Evolutionary conservation across 2,888 invertebrate species (phyloP).

Genomic region (Limnephilus lunatus): DNA sequence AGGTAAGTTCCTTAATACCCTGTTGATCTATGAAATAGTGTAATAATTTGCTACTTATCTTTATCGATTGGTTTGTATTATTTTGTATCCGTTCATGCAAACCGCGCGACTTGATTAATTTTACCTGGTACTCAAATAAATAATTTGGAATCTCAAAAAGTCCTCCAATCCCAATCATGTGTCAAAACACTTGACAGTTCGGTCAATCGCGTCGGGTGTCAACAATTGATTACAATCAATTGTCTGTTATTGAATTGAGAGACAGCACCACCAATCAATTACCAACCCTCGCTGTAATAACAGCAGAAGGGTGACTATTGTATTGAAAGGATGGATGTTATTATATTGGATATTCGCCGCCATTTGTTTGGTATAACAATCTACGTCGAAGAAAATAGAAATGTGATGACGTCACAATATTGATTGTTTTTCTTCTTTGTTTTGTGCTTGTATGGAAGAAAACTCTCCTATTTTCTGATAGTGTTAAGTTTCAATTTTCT

Average conservation of each 20-base stretch:
- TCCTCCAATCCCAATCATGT: conserved; percentile 4
- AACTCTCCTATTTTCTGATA: neutral
- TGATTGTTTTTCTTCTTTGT: neutral
- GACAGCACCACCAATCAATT: conserved; percentile 28
- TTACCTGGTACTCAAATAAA: neutral
- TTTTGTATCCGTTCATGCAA: neutral
- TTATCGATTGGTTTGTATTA: neutral
- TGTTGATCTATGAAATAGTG: no score
- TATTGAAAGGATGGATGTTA: neutral
- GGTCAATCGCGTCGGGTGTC: conserved; percentile 4
- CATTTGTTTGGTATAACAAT: neutral
- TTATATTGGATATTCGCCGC: neutral
- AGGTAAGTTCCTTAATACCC: no score
- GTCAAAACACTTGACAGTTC: neutral
- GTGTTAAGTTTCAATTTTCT: neutral
- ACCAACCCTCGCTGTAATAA: neutral
- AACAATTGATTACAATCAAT: conserved; percentile 27
- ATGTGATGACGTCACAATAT: neutral
- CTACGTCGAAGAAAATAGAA: neutral
- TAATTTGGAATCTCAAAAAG: neutral
- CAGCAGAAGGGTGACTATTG: conserved; percentile 10
- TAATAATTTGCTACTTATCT: no score
- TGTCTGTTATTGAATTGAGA: neutral
- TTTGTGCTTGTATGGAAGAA: neutral
- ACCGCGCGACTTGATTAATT: neutral